Evolutionary conservation across 2,113 vertebrate genomes (phyloP), one percentile per base, ranked within the genome.

Genomic region (Peromyscus polionotus): DNA sequence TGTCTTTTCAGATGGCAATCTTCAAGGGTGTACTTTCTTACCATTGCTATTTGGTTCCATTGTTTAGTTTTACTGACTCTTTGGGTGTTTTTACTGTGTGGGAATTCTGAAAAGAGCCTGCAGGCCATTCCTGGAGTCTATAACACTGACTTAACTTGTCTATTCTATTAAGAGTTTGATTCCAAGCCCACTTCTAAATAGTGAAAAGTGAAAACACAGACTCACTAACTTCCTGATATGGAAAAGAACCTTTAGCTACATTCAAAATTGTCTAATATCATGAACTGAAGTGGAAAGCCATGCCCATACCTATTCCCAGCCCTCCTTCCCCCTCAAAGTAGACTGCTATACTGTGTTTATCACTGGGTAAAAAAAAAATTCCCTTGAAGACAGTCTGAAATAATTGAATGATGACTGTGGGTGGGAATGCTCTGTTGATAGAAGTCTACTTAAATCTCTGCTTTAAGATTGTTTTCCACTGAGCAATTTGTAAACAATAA

Each of bases 171-270:
- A 76, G 59, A 86, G 67, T 95, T 97, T 96, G 80, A 98, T 97
- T 98, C 95, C 95, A 98, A 85, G 54, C 68, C 88, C 92, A 90
- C 81, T 98, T 96, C 95, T 90, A 65, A 88, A 92, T 94, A 95
- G 80, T 19, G 81, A 98, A 98, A 97, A 96, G 80, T 12, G 83
- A 98, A 98, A 98, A 97, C 96, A 96, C 94, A 94, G 88, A 95
- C 92, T 98, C 88, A 96, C 98, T 97, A 98, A 98, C 98, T 98
- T 98, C 97, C 97, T 98, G 96, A 96, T 97, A 94, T 80, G 95
- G 97, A 95, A 3, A 95, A 98, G 97, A 98, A 97, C 96, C 57
- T 92, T 98, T 98, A 98, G 97, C 97, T 85, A 91, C 70, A 94
- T 96, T 98, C 95, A 98, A 80, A 96, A 95, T 95, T 97, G 96